phyloP scores from a whole-genome alignment of 1,140 invertebrate species.

The Chymomyza costata region DNA sequence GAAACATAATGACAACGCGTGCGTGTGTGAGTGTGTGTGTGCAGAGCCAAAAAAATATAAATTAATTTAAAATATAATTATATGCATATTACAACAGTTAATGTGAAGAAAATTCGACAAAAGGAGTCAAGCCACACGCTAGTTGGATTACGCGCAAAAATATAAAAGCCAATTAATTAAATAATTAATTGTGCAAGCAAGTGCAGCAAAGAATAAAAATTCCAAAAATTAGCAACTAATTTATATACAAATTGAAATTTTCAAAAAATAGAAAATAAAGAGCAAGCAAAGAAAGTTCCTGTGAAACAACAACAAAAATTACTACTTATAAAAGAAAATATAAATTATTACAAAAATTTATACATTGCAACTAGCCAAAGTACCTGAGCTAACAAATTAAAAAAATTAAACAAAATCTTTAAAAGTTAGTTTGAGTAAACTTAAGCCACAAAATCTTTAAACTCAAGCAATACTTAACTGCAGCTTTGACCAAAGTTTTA shows the following conservation, averaged over 20 bases:
- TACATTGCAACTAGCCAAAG: conserved; percentile 28
- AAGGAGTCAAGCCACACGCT: conserved; percentile 35
- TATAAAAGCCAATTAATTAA: conserved; percentile 9
- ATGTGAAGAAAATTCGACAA: conserved; percentile 68
- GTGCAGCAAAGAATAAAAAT: conserved; percentile 32
- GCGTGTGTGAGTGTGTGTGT: too few species aligned
- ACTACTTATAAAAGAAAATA: conserved; percentile 13
- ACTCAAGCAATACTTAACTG: conserved; percentile 2
- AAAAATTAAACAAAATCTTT: conserved; percentile 6
- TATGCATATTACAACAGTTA: conserved; percentile 32
- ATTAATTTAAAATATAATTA: conserved; percentile 14
- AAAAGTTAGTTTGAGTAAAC: conserved; percentile 2
- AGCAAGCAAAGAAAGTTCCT: conserved; percentile 62
- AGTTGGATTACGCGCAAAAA: conserved; percentile 59
- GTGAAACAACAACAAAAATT: conserved; percentile 23
- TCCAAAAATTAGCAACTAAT: conserved; percentile 22
- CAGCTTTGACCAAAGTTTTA: conserved; percentile 13
- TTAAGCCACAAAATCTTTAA: conserved; percentile 28
- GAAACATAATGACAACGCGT: too few species aligned
- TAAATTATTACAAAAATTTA: conserved; percentile 15
- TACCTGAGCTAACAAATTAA: not conserved
- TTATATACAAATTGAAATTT: conserved; percentile 38
- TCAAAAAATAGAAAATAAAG: conserved; percentile 18
- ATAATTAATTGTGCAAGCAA: conserved; percentile 20
- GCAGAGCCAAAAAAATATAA: conserved; percentile 27